Evolutionary conservation across 2,113 vertebrate species (phyloP).

Genomic region (Sula dactylatra): DNA sequence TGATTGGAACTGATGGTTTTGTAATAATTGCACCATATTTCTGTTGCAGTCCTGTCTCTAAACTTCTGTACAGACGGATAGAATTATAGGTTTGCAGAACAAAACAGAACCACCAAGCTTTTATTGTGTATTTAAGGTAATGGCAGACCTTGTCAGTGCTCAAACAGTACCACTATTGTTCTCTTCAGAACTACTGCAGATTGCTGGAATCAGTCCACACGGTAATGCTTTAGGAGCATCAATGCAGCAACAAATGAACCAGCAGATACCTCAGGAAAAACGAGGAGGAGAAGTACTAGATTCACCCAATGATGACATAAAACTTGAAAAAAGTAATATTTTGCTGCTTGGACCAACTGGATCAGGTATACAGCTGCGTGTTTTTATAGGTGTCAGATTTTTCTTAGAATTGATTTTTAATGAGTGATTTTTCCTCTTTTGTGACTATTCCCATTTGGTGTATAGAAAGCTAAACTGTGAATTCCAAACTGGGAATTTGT

Average conservation of each 20-base stretch:
- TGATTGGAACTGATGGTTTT: background rate
- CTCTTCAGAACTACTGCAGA: constrained; percentile 91
- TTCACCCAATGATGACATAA: constrained; percentile 89
- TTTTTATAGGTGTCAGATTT: background rate
- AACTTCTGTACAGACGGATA: background rate
- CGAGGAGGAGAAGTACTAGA: constrained; percentile 94
- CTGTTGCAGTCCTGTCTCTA: background rate
- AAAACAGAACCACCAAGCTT: background rate
- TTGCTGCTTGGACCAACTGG: constrained; percentile 96
- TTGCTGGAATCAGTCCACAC: constrained; percentile 94
- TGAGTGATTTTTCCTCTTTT: background rate
- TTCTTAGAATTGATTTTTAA: background rate
- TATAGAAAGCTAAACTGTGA: background rate
- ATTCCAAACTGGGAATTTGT: background rate
- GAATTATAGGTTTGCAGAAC: background rate
- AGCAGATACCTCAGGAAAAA: constrained; percentile 90
- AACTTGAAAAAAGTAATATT: constrained; percentile 98
- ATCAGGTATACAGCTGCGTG: constrained; percentile 79
- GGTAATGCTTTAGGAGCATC: constrained; percentile 94
- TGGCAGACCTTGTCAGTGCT: background rate
- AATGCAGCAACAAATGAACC: constrained; percentile 93
- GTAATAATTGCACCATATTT: background rate
- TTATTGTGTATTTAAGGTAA: background rate
- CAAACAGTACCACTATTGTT: background rate
- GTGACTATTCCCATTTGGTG: background rate